Percentiles rank a stretch among this genome's conserved stretches.
Conservation (phyloP, 1,140 invertebrate species). For the Samia ricini region DNA sequence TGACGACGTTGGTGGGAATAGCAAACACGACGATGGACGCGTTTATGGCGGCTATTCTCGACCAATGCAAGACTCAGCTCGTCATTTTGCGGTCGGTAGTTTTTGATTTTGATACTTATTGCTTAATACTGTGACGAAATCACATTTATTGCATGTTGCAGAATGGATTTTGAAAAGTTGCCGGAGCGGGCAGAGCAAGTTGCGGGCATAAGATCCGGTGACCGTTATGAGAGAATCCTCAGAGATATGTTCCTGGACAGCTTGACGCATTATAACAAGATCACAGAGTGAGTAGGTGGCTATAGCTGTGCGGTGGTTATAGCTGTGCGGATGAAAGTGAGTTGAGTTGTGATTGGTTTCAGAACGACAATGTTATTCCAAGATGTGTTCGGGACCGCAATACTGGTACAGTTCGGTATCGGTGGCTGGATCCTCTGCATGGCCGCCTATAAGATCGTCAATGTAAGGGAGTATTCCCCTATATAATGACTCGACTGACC, state of each 20-base stretch:
- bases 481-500: too few species aligned
- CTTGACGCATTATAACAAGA: constrained; percentile 43
- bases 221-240: constrained; percentile 26
- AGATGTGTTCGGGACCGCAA: constrained; percentile 48
- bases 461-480: constrained; percentile 31
- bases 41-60: constrained; percentile 54
- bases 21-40: constrained; percentile 70
- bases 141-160: constrained; percentile 16
- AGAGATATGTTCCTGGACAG: constrained; percentile 37
- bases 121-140: background rate
- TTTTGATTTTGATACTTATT: background rate
- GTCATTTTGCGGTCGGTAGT: constrained; percentile 43
- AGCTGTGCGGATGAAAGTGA: background rate
- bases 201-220: constrained; percentile 2
- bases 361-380: constrained; percentile 43
- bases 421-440: constrained; percentile 66
- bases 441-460: constrained; percentile 60
- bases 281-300: constrained; percentile 36
- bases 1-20: constrained; percentile 57
- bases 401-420: constrained; percentile 58
- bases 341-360: background rate
- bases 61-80: constrained; percentile 58
- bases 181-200: constrained; percentile 23
- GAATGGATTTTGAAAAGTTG: constrained; percentile 38
- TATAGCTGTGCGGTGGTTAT: background rate